Percentiles rank a stretch among this genome's conserved stretches.
These are phyloP conservation scores for Vidua chalybeata DNA, from an alignment of 2,113 vertebrate genomes.

Conservation along the genomic window DNA sequence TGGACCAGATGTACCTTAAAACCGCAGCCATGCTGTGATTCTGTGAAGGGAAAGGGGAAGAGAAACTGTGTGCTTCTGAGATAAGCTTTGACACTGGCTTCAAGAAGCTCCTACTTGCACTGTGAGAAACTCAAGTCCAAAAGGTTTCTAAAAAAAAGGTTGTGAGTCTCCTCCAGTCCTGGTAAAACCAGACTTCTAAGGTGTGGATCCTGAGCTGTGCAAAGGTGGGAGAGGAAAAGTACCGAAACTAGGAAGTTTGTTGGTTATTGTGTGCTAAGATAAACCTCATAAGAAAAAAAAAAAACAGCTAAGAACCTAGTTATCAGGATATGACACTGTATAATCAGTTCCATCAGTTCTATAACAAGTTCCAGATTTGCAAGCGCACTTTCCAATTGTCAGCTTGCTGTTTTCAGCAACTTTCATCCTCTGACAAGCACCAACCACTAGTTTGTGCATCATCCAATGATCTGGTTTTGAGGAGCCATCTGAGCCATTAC, in stretches of 20 bases:
- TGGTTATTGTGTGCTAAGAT: not conserved
- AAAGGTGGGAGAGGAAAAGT: not conserved
- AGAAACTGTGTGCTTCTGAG: not conserved
- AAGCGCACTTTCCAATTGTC: not conserved
- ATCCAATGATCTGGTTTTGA: not conserved
- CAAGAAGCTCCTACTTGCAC: not conserved
- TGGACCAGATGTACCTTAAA: not conserved
- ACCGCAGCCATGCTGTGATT: not conserved
- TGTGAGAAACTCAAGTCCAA: not conserved
- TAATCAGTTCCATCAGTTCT: not conserved
- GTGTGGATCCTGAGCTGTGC: not conserved
- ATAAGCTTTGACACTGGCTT: not conserved
- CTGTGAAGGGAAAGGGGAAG: not conserved
- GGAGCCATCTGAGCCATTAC: not conserved
- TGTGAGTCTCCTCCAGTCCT: not conserved
- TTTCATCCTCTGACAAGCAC: not conserved
- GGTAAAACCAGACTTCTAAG: not conserved
- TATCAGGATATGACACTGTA: not conserved
- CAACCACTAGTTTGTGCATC: not conserved
- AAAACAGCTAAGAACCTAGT: not conserved
- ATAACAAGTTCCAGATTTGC: conserved; percentile 13
- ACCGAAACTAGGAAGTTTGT: not conserved
- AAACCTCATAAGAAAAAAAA: not conserved
- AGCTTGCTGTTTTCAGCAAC: not conserved
- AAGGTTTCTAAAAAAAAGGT: not conserved